Base-by-base conservation (phyloP, 1,140 invertebrate genomes). In the Panagrolaimus sp. region DNA sequence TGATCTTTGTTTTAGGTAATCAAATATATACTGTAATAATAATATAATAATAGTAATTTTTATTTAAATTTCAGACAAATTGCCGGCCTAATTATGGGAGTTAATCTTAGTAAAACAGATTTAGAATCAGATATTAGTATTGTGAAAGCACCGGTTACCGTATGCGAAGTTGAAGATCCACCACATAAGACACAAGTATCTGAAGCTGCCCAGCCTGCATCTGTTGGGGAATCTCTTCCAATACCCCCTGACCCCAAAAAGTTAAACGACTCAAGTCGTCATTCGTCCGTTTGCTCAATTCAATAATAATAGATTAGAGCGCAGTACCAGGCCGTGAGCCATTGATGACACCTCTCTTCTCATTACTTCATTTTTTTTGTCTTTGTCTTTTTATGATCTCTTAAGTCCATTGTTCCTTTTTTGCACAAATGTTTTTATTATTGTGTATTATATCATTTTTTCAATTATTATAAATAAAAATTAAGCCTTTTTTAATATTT, bases 101-200 rank as follows among this genome's bases (percentile, higher is more conserved):
- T 90, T 15, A 84, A 86, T 76, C 81, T 90, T 65, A 88, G 87
- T 21, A 88, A 86, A 75, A 86, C 87, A 32, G 89, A 90, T 73
- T 85, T 88, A 73, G 89, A 90, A 78, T 87, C 87, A 55, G 87
- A 89, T 68, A 88, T 88, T 65, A 85, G 87, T 24, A 88, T 90
- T 32, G 87, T 90, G 1, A 88, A 88, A 71, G 89, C 89, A 1
- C 72, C 75, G 4, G 73, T 77, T 15, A 66, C 74, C 4, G 70
- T 71, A 12, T 26, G 21, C 4, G 52, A 58, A 58, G 52, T 21
- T 21, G 52, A 58, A 14, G 52, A 58, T n/a, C 28, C 15, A n/a
- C 21, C 52, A 28, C 28, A 12, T 2, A n/a, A 58, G 17, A 17
- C 15, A 4, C 28, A 12, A 14, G 15, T 28, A 26, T 28, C 48